Evolutionary conservation across 2,797 vertebrate species (phyloP), one percentile per base, ranked within the genome.

Genomic region (Ceyx erithaca): DNA sequence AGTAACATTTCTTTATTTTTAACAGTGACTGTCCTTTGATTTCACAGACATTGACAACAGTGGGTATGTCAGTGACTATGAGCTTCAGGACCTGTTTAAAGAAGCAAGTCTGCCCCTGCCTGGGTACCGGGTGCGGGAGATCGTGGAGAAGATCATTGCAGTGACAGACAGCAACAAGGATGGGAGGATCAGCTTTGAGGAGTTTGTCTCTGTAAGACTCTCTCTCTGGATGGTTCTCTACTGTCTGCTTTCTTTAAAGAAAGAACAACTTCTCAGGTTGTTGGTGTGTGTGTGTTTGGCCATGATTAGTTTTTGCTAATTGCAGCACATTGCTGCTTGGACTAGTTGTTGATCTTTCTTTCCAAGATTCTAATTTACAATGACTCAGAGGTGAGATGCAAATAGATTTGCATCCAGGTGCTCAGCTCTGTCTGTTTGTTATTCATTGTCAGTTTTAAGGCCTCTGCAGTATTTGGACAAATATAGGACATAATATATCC

Each of bases 31-130:
- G 63, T 84, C 28, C 88, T 80, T 96, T 70, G 31, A 52, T 86
- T 95, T 45, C 89, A 14, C 96, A 99, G 99, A 99, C 91, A 98
- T 98, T 55, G 99, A 99, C 95, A 98, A 98, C 81, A 99, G 99
- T 6, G 99, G 99, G 2, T 99, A 96, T 33, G 98, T 99, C 81
- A 99, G 98, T 69, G 98, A 99, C 96, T 99, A 98, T 48, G 99
- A 99, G 94, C 98, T 99, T 37, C 99, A 99, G 94, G 99, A 99
- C 90, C 98, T 99, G 30, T 99, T 99, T 96, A 99, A 98, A 94
- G 99, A 99, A 96, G 99, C 99, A 12, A 99, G 98, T 51, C 98
- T 99, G 80, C 98, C 98, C 31, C 96, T 99, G 84, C 99, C 99
- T 15, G 99, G 99, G 17, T 99, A 99, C 97, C 98, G 98, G 95